phyloP scores from a whole-genome alignment of 2,888 invertebrate species.

The Baccha elongata region DNA sequence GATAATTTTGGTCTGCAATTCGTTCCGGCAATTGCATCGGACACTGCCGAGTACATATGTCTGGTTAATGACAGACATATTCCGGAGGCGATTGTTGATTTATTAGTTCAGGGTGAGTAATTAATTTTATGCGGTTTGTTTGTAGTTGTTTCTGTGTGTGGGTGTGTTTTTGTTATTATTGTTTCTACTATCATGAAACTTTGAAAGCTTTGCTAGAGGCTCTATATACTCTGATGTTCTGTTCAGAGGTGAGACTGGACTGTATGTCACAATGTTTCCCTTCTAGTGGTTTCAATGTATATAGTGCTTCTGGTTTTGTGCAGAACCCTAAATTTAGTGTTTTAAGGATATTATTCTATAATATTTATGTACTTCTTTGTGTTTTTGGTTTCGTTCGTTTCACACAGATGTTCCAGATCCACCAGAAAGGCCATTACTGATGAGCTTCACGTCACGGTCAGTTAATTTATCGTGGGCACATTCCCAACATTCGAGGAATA shows the following conservation, averaged over 20 bases:
- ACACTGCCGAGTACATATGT: conserved; percentile 87
- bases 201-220: conserved; percentile 5
- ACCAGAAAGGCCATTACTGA: conserved; percentile 88
- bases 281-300: conserved; percentile 56
- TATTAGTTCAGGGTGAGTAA: conserved; percentile 87
- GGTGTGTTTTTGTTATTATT: conserved; percentile 5
- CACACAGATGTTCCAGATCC: conserved; percentile 88
- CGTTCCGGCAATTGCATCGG: conserved; percentile 85
- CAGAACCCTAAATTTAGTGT: conserved; percentile 12
- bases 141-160: conserved; percentile 2
- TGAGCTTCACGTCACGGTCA: conserved; percentile 88
- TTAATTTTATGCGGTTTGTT: conserved; percentile 65
- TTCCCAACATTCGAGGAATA: conserved; percentile 87
- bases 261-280: conserved; percentile 42
- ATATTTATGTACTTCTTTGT: conserved; percentile 43
- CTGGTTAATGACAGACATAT: conserved; percentile 87
- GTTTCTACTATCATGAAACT: conserved; percentile 8
- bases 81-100: conserved; percentile 86
- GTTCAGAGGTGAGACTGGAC: conserved; percentile 19
- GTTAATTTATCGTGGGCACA: conserved; percentile 90
- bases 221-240: not conserved
- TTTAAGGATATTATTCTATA: conserved; percentile 28
- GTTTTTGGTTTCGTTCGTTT: conserved; percentile 75
- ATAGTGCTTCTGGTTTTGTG: conserved; percentile 9
- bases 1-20: conserved; percentile 86